Evolutionary conservation across 2,888 invertebrate species (phyloP).

Genomic region (Seira sanloemensis): DNA sequence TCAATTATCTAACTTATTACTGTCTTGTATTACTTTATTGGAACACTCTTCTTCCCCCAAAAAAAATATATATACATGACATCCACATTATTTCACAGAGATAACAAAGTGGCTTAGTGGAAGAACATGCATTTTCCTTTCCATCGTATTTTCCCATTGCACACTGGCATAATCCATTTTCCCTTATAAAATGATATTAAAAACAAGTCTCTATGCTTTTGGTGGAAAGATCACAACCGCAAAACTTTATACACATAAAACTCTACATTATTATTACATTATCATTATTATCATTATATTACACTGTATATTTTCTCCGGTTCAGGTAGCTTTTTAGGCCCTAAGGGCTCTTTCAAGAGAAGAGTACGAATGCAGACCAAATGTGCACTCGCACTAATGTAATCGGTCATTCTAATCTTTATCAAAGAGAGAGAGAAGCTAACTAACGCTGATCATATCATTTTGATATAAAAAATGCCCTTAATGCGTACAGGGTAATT

Average conservation of each 20-base stretch:
- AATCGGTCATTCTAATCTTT: constrained; percentile 58
- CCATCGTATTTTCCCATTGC: background rate
- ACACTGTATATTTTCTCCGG: constrained; percentile 39
- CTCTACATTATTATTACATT: constrained; percentile 42
- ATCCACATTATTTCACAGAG: constrained; percentile 30
- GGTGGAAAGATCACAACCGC: no score
- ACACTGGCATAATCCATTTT: no score
- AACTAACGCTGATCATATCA: constrained; percentile 21
- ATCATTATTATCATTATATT: constrained; percentile 27
- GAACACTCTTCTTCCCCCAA: constrained; percentile 16
- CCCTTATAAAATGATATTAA: background rate
- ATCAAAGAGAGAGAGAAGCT: constrained; percentile 8
- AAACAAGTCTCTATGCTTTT: no score
- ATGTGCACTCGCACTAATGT: constrained; percentile 35
- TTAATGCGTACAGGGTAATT: constrained; percentile 54
- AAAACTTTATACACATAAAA: background rate
- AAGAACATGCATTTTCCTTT: background rate
- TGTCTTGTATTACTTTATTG: constrained; percentile 49
- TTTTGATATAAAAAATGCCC: constrained; percentile 59
- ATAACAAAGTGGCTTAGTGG: background rate
- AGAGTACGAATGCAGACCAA: constrained; percentile 26
- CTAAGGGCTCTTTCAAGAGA: constrained; percentile 31
- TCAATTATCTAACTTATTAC: constrained; percentile 46
- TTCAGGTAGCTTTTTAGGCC: constrained; percentile 52
- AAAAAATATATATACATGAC: constrained; percentile 8